phyloP scores from a whole-genome alignment of 2,888 invertebrate genomes.

The Platynereis dumerilii region DNA sequence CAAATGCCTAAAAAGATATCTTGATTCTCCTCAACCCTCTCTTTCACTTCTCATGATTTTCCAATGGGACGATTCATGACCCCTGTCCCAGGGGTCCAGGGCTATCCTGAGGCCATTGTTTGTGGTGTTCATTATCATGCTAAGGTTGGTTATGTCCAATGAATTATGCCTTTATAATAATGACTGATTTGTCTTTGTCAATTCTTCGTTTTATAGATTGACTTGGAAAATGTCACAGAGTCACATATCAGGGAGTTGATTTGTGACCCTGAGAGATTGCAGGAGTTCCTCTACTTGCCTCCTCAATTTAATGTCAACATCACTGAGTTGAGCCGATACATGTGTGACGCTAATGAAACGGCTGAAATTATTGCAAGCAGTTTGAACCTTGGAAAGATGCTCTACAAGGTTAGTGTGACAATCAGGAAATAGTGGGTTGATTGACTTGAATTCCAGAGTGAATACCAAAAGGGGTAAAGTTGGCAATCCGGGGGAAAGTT shows the following conservation, averaged over 20 bases:
- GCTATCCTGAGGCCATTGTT: too few relatives aligned
- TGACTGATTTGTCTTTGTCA: too few relatives aligned
- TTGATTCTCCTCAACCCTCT: too few relatives aligned
- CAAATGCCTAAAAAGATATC: too few relatives aligned
- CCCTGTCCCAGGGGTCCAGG: too few relatives aligned
- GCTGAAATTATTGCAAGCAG: conserved; percentile 41
- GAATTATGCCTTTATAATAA: not conserved
- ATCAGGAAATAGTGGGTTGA: too few relatives aligned
- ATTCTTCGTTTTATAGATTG: conserved; percentile 12
- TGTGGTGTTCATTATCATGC: too few relatives aligned
- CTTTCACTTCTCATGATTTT: too few relatives aligned
- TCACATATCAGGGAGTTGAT: conserved; percentile 28
- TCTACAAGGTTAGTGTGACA: conserved; percentile 44
- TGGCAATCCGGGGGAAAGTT: too few relatives aligned
- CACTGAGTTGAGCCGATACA: conserved; percentile 39
- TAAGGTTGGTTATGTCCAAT: not conserved
- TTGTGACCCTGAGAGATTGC: conserved; percentile 21
- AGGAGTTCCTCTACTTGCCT: conserved; percentile 30
- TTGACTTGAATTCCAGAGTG: too few relatives aligned
- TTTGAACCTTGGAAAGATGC: conserved; percentile 46
- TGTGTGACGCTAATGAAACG: conserved; percentile 43
- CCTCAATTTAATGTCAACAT: conserved; percentile 28
- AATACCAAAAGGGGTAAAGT: too few relatives aligned
- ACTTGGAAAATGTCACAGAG: conserved; percentile 14
- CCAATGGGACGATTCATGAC: too few relatives aligned